phyloP scores from a whole-genome alignment of 2,888 invertebrate genomes.

The Drymonia ruficornis region DNA sequence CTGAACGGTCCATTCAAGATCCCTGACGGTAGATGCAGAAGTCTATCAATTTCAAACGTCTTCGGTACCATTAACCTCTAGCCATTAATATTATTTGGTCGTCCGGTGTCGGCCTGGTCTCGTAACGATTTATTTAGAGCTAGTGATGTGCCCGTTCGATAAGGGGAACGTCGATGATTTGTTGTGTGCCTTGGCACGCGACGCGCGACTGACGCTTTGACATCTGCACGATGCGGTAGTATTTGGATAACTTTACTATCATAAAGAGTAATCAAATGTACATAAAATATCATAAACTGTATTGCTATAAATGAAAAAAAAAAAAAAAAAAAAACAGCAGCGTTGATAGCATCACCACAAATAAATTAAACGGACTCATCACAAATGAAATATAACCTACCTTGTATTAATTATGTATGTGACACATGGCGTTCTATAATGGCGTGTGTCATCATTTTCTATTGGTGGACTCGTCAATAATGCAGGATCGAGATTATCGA shows the following conservation, averaged over 20 bases:
- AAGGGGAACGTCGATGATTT: conserved; percentile 71
- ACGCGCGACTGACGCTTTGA: conserved; percentile 23
- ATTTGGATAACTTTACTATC: background rate
- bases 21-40: conserved; percentile 46
- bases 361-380: conserved; percentile 60
- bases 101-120: conserved; percentile 53
- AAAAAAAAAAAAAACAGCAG: background rate
- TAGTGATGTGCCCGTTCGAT: conserved; percentile 78
- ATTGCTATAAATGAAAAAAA: no score
- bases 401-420: conserved; percentile 66
- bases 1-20: conserved; percentile 47
- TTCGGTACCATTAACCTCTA: conserved; percentile 72
- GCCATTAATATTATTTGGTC: conserved; percentile 73
- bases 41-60: conserved; percentile 70
- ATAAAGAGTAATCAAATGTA: background rate
- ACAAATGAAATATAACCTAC: conserved; percentile 61
- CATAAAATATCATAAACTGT: no score
- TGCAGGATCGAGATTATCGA: conserved; percentile 77
- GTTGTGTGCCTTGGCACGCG: conserved; percentile 68
- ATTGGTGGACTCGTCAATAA: conserved; percentile 76
- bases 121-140: conserved; percentile 72
- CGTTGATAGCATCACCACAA: background rate
- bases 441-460: conserved; percentile 80
- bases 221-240: conserved; percentile 4
- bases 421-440: conserved; percentile 68